phyloP scores from a whole-genome alignment of 2,797 vertebrate species.

The Myotis daubentonii region DNA sequence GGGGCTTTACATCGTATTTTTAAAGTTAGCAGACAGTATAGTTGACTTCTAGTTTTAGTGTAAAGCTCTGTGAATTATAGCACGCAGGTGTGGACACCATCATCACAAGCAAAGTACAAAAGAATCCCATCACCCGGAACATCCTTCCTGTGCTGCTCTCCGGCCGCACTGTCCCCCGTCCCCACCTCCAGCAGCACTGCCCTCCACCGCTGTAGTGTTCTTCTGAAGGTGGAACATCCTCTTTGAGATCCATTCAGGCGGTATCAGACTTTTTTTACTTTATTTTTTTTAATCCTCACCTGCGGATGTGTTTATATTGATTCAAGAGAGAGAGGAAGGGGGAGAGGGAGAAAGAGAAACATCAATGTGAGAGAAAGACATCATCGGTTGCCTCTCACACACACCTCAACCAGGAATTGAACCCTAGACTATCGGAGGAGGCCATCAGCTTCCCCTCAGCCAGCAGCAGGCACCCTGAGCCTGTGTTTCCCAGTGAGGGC shows the following conservation, averaged over 20 bases:
- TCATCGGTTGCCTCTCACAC: background rate
- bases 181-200: too few species aligned
- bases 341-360: background rate
- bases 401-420: too few species aligned
- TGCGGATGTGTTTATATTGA: background rate
- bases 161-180: background rate
- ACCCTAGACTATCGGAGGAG: background rate
- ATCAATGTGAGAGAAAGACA: background rate
- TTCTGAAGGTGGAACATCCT: background rate
- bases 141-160: background rate
- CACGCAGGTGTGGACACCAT: accelerated
- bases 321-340: background rate
- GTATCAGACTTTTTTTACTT: background rate
- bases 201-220: background rate
- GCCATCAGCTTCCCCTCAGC: slow-evolving; percentile 59
- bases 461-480: background rate
- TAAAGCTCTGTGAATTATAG: background rate
- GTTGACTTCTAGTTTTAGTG: background rate
- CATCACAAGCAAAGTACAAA: background rate
- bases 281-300: background rate
- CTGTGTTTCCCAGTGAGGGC: background rate
- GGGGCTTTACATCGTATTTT: background rate
- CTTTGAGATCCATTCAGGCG: background rate
- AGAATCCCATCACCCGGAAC: background rate
- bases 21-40: background rate